Base-by-base conservation (phyloP, 2,113 vertebrate genomes). In the Eulacestoma nigropectus region DNA sequence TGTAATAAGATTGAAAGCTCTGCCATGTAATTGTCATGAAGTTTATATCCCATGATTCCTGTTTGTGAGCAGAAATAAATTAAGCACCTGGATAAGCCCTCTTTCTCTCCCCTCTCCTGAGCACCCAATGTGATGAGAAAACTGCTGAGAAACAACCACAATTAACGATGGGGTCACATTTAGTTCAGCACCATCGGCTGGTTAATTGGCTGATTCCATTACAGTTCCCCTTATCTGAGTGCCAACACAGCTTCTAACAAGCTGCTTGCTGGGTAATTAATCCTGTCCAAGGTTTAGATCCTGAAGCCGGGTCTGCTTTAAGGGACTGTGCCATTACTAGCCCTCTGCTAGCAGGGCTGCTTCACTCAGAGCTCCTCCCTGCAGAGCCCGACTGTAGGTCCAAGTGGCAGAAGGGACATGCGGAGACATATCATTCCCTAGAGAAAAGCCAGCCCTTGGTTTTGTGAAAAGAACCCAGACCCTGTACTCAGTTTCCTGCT, bases 131-230 rank as follows among this genome's bases (percentile, higher is more conserved):
- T 57, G 80, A 93, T 97, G 97, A 97, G 96, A 98, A 95, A 98
- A 96, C 95, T 94, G 91, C 97, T 92, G 87, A 97, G 96, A 98
- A 98, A 97, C 96, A 97, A 95, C 93, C 93, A 97, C 97, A 97
- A 97, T 97, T 96, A 98, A 96, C 7, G 94, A 81, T 39, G 87
- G 97, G 98, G 98, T 98, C 98, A 97, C 84, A 41, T 85, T 98
- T 97, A 98, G 98, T 98, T 98, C 98, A 98, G 97, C 96, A 89
- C 97, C 93, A 92, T 95, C 67, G 59, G 94, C 96, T 97, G 97
- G 95, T 96, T 98, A 98, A 98, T 98, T 98, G 98, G 97, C 97
- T 96, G 97, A 91, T 96, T 97, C 97, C 85, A 90, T 97, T 95
- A 94, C 93, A 78, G 87, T 75, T 96, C 86, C 39, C 96, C 97